Evolutionary conservation across 2,888 invertebrate species (phyloP).

Genomic region (Sicus ferrugineus): DNA sequence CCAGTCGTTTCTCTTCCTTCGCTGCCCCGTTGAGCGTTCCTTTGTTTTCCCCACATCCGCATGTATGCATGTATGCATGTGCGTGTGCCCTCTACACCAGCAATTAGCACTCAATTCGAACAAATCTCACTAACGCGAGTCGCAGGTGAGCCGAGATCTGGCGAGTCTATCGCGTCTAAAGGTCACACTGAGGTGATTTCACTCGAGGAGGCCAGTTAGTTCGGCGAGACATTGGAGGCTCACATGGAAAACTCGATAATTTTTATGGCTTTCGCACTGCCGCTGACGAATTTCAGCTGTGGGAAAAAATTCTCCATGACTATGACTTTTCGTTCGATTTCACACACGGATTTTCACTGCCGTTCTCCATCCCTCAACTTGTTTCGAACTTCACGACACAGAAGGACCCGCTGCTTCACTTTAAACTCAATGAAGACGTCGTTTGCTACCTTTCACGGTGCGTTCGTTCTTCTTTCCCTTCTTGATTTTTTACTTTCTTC

Average conservation of each 20-base stretch:
- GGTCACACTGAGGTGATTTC: conserved; percentile 25
- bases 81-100: neutral
- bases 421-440: too few species aligned
- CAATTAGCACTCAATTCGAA: neutral
- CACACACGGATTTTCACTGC: too few species aligned
- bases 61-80: too few species aligned
- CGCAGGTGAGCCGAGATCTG: too few species aligned
- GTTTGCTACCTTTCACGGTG: neutral
- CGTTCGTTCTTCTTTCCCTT: conserved; percentile 2
- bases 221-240: neutral
- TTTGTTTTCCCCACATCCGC: conserved; percentile 26
- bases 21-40: conserved; percentile 11
- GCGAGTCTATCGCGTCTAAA: neutral
- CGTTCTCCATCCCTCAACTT: too few species aligned
- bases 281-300: conserved; percentile 26
- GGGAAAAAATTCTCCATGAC: too few species aligned
- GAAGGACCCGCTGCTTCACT: too few species aligned
- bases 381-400: too few species aligned
- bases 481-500: conserved; percentile 29
- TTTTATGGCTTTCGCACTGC: conserved; percentile 22
- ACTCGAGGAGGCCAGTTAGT: too few species aligned
- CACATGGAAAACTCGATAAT: conserved; percentile 8
- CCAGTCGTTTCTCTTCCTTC: conserved; percentile 48
- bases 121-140: neutral
- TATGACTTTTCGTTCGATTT: too few species aligned